Percentiles rank a stretch among this genome's conserved stretches.
These are phyloP conservation scores for Agapornis canus DNA, from an alignment of 2,797 vertebrate genomes.

Conservation along the genomic window DNA sequence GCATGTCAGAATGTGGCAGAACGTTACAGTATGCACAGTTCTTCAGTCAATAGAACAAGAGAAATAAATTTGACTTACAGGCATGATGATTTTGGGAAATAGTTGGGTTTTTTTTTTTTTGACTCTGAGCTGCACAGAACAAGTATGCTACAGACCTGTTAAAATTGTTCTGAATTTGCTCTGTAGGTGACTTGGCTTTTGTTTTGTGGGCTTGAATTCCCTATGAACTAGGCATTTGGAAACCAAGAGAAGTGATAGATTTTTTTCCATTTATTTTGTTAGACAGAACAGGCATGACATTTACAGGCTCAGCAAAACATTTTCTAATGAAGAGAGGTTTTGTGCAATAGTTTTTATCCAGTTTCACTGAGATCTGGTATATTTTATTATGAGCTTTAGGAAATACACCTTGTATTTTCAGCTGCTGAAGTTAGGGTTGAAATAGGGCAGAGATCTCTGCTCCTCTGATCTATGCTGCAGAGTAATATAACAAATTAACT, in stretches of 20 bases:
- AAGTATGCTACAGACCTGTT: not conserved
- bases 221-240: not conserved
- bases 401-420: not conserved
- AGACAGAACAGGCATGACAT: not conserved
- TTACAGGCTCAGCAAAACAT: not conserved
- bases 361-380: not conserved
- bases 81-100: not conserved
- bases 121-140: not conserved
- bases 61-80: not conserved
- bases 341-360: not conserved
- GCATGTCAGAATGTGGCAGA: not conserved
- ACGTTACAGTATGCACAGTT: not conserved
- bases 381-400: not conserved
- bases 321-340: not conserved
- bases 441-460: not conserved
- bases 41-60: not conserved
- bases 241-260: not conserved
- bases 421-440: not conserved
- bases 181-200: not conserved
- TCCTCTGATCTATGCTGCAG: not conserved
- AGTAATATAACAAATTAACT: not conserved
- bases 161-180: not conserved
- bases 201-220: not conserved
- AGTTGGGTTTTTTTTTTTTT: accelerated
- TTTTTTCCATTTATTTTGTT: not conserved